Percentiles rank a stretch among this genome's conserved stretches.
phyloP scores from a whole-genome alignment of 2,888 invertebrate genomes.

The Hirtodrosophila alboralis region DNA sequence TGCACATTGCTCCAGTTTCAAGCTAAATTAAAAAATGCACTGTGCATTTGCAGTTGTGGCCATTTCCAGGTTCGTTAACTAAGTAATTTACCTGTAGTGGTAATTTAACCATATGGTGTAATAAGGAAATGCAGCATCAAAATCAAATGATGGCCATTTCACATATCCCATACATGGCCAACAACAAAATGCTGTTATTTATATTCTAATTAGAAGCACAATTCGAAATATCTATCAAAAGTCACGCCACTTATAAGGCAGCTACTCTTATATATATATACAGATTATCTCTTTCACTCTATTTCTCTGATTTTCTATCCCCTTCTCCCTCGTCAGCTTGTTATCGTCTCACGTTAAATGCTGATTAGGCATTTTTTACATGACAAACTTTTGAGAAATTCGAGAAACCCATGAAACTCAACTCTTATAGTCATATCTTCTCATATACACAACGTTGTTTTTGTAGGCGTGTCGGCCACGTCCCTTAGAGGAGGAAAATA shows the following conservation, averaged over 20 bases:
- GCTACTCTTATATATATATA: constrained; percentile 41
- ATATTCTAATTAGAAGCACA: constrained; percentile 71
- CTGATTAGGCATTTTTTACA: constrained; percentile 69
- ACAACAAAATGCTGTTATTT: constrained; percentile 67
- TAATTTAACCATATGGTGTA: constrained; percentile 12
- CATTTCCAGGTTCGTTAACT: constrained; percentile 29
- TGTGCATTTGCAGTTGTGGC: neutral
- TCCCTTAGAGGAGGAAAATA: constrained; percentile 11
- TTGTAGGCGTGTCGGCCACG: constrained; percentile 38
- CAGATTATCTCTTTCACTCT: too few species aligned
- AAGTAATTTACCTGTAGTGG: constrained; percentile 45
- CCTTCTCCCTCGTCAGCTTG: constrained; percentile 26
- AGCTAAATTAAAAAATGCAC: too few species aligned
- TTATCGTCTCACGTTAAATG: constrained; percentile 54
- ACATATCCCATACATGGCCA: constrained; percentile 38
- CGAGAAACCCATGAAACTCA: neutral
- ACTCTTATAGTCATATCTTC: constrained; percentile 1
- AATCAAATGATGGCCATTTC: constrained; percentile 22
- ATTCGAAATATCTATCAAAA: constrained; percentile 43
- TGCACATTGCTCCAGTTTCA: neutral
- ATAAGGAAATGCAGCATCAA: constrained; percentile 42
- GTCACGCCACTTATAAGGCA: constrained; percentile 51
- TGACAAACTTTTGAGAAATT: constrained; percentile 20
- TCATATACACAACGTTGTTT: constrained; percentile 16
- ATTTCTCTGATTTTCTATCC: neutral